Evolutionary conservation across 1,140 invertebrate species (phyloP), one percentile per base, ranked within the genome.

Genomic region (Adelges cooleyi): DNA sequence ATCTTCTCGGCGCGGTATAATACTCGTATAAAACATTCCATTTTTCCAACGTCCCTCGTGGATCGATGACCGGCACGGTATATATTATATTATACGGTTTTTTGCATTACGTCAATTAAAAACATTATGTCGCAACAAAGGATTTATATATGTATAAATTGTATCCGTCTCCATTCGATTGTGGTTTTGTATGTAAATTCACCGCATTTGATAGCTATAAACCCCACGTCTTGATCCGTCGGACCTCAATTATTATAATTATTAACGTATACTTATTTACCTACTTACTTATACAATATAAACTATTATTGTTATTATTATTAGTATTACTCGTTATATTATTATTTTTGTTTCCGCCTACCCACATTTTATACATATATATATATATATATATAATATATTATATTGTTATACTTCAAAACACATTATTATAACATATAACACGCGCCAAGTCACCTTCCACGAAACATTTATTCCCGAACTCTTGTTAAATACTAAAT

Each of bases 101-200:
- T 62, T 62, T 62, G 42, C 56, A 62, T 62, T 46, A 62, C 56
- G 56, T 62, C 56, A 62, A 62, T 62, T 62, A 62, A 62, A 62
- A 62, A 23, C 25, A 13, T 62, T 62, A 46, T 62, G 42, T 62
- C 42, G 56, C 46, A 62, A 62, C 56, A 62, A 62, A 62, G 56
- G 56, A 59, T 42, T 38, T 3, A n/a, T 56, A 20, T 25, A 40
- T 15, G 22, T 15, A 33, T 42, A 22, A 23, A 22, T 23, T 0
- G 38, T 36, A 18, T n/a, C 29, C 17, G 29, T 15, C 52, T n/a
- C 29, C 18, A 4, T 6, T 22, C 56, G 56, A 62, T 62, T 62
- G 56, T 62, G 56, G 27, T 62, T 62, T 62, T 62, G 56, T 62
- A 62, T 62, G 56, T 62, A 62, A 62, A 62, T 62, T 23, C n/a